Evolutionary conservation across 2,113 vertebrate species (phyloP).

Genomic region (Laticauda colubrina): DNA sequence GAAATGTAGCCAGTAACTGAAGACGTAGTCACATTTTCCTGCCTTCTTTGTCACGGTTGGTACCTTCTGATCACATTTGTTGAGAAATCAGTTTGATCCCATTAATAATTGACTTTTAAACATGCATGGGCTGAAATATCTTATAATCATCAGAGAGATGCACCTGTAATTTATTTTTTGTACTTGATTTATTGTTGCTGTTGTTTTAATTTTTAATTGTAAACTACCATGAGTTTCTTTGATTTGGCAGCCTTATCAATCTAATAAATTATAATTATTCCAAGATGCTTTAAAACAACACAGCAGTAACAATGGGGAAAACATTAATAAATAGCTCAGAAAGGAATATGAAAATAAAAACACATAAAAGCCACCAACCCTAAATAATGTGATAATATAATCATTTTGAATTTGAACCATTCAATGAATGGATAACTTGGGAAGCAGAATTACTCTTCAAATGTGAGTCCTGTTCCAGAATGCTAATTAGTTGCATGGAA

Average conservation of each 20-base stretch:
- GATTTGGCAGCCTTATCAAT: not conserved
- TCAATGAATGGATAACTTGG: not conserved
- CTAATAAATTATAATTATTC: not conserved
- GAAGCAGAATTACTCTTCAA: not conserved
- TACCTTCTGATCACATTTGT: not conserved
- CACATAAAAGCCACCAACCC: not conserved
- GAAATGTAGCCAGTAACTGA: not conserved
- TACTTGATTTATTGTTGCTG: not conserved
- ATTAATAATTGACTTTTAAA: not conserved
- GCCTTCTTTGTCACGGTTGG: not conserved
- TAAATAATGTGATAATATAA: not conserved
- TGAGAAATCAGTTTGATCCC: not conserved
- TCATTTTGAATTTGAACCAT: not conserved
- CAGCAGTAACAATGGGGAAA: not conserved
- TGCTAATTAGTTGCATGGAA: not conserved
- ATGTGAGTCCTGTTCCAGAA: not conserved
- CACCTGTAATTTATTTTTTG: not conserved
- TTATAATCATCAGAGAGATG: not conserved
- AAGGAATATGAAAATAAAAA: not conserved
- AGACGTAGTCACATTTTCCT: not conserved
- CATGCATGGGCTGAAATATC: not conserved
- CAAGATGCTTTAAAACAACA: not conserved
- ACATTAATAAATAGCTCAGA: not conserved
- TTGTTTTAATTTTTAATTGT: not conserved
- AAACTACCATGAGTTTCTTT: not conserved